Evolutionary conservation across 2,888 invertebrate genomes (phyloP).

Genomic region (Aleiodes alternator): DNA sequence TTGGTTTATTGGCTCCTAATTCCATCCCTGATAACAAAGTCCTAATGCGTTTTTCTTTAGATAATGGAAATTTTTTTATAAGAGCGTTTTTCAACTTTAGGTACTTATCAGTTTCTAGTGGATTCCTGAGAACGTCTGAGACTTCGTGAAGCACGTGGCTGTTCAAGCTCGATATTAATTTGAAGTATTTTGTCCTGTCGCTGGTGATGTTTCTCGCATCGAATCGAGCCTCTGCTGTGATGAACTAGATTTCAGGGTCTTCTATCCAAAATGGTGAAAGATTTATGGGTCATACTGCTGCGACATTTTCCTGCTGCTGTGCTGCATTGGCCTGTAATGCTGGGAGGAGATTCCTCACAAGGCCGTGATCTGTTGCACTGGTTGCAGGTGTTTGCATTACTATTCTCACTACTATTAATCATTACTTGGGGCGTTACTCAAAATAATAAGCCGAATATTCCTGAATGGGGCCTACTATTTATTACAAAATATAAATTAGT

Average conservation of each 20-base stretch:
- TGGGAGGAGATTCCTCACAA: no score
- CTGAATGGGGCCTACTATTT: no score
- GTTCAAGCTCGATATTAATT: neutral
- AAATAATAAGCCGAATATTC: no score
- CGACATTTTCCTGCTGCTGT: no score
- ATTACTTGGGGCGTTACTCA: no score
- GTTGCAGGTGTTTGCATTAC: no score
- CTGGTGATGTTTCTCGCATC: neutral
- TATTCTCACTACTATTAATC: no score
- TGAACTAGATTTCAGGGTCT: conserved; percentile 2
- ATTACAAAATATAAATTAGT: no score
- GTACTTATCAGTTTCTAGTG: neutral
- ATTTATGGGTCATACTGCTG: no score
- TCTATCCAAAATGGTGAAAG: neutral
- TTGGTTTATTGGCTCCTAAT: neutral
- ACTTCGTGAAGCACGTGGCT: neutral
- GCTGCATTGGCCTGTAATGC: no score
- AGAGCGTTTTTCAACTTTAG: neutral
- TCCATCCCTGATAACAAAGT: no score
- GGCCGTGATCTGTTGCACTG: no score
- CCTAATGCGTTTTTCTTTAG: neutral
- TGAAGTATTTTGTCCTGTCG: neutral
- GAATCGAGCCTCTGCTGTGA: neutral
- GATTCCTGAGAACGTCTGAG: conserved; percentile 15
- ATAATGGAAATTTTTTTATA: neutral